These are phyloP conservation scores for Rhynchonycteris naso DNA, from an alignment of 2,797 vertebrate species.

Conservation along the genomic window DNA sequence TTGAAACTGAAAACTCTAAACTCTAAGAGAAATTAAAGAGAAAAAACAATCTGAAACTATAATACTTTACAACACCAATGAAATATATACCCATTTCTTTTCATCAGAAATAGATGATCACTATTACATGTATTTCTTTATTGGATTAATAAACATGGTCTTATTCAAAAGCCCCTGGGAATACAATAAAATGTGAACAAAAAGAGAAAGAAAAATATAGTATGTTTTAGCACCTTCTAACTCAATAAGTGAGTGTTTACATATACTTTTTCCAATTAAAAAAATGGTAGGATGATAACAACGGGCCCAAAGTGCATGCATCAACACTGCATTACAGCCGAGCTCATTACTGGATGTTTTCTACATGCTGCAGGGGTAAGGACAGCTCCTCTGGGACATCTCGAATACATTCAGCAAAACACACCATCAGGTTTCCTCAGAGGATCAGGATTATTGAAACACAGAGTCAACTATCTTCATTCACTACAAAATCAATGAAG, in stretches of 20 bases:
- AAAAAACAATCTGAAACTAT: conserved; percentile 60
- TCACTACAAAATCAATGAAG: conserved; percentile 27
- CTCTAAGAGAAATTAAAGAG: conserved; percentile 63
- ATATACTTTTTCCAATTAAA: conserved; percentile 45
- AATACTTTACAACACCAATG: conserved; percentile 70
- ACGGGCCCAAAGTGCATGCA: neutral
- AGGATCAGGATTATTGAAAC: neutral
- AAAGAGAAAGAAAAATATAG: conserved; percentile 52
- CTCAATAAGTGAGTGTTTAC: conserved; percentile 57
- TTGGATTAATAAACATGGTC: conserved; percentile 71
- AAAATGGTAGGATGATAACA: conserved; percentile 4
- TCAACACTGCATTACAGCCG: neutral
- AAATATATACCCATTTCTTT: conserved; percentile 74
- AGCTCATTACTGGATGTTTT: conserved; percentile 27
- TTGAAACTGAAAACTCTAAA: conserved; percentile 39
- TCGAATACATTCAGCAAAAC: neutral
- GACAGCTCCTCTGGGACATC: neutral
- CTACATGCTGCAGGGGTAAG: conserved; percentile 22
- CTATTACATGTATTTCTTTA: conserved; percentile 67
- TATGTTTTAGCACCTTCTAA: conserved; percentile 60
- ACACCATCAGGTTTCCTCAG: neutral
- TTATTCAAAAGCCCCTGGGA: conserved; percentile 50
- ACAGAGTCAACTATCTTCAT: neutral
- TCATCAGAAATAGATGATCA: conserved; percentile 67
- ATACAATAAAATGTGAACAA: conserved; percentile 68